Evolutionary conservation across 2,888 invertebrate species (phyloP), one percentile per base, ranked within the genome.

Genomic region (Orthosia gracilis): DNA sequence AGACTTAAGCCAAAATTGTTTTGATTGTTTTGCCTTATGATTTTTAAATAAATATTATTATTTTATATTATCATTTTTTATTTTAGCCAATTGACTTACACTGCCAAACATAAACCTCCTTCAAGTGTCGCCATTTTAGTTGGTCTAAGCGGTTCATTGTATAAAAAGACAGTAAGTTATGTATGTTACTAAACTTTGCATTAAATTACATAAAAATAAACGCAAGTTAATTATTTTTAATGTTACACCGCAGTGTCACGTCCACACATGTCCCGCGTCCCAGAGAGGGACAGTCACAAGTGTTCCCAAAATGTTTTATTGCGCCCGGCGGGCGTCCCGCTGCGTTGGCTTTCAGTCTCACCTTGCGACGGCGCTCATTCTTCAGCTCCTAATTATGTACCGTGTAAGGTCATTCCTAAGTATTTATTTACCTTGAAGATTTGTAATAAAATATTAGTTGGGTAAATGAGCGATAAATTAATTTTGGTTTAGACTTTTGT

Each of bases 241-340:
- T 54, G 54, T 59, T 59, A 49, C 75, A 40, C 49, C 7, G 4
- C 13, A 54, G 49, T 23, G 9, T 17, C 21, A 62, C 47, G 31
- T 50, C 45, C 64, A 45, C 64, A 59, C 49, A 45, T 64, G 63
- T 76, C 13, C 3, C 18, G 23, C 21, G 62, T 45, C 62, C 83
- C 78, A 49, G 26, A 49, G 52, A 26, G 47, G 47, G 61, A 66
- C 70, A 52, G 70, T 49, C 64, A 52, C 58, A 68, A 78, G 67
- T 54, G 72, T 55, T 52, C 61, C 11, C 64, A 31, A 78, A 83
- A 68, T 83, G 79, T 78, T 78, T 64, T 57, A 83, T 71, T 47
- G 59, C 31, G 18, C 72, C 67, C 83, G 23, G 59, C 55, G 83
- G 79, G 57, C n/a, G 21, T 21, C 45, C 31, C 54, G 55, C 55